Conservation (phyloP, 2,888 invertebrate genomes). For the Agrenia bidenticulata region DNA sequence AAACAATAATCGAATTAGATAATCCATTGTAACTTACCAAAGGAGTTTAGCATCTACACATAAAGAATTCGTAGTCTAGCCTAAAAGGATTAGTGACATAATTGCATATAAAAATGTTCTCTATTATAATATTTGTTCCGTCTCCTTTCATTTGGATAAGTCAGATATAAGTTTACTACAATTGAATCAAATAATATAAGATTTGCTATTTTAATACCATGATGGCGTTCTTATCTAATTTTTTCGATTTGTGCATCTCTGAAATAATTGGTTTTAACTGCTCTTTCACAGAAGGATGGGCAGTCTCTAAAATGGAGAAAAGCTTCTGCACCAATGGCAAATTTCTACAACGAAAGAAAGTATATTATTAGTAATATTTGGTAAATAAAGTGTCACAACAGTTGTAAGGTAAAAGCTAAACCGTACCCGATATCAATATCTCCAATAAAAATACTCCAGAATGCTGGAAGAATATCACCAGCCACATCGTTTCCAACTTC, state of each 20-base stretch:
- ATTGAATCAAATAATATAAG: no score
- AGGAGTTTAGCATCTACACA: no score
- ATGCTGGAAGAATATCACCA: not conserved
- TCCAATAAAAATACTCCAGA: constrained; percentile 13
- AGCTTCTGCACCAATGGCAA: constrained; percentile 28
- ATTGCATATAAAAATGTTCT: no score
- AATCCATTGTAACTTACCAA: not conserved
- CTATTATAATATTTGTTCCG: no score
- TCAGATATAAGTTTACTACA: no score
- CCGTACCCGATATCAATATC: not conserved
- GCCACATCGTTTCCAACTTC: not conserved
- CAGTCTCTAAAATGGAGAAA: constrained; percentile 27
- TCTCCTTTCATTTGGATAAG: no score
- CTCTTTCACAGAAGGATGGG: constrained; percentile 35
- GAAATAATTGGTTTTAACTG: constrained; percentile 38
- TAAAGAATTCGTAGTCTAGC: no score
- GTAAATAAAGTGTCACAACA: not conserved
- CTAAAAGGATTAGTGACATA: no score
- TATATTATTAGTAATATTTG: not conserved
- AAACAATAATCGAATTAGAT: not conserved
- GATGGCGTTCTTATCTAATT: constrained; percentile 28
- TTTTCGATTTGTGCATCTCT: constrained; percentile 29
- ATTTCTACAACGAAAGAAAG: not conserved
- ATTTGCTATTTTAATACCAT: constrained; percentile 20
- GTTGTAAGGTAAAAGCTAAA: not conserved